Percentiles rank a stretch among this genome's conserved stretches.
Evolutionary conservation across 2,113 vertebrate species (phyloP).

Genomic region (Rhinogobius similis): DNA sequence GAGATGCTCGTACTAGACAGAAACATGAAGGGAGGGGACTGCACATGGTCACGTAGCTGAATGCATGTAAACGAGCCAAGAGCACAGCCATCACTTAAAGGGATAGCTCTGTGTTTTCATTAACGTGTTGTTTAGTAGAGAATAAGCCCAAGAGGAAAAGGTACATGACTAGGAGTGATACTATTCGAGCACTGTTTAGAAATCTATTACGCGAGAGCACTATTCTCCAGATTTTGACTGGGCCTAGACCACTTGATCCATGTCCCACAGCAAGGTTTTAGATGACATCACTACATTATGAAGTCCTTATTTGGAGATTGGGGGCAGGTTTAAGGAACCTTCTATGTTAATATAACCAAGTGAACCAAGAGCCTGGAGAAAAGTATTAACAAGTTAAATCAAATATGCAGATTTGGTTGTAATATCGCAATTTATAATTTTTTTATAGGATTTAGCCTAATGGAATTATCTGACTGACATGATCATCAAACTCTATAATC

Average conservation of each 20-base stretch:
- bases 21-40: slow-evolving; percentile 1
- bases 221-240: no score
- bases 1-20: slow-evolving; percentile 47
- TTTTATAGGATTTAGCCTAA: no score
- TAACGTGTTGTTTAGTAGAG: not conserved
- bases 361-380: no score
- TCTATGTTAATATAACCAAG: no score
- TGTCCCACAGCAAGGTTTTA: not conserved
- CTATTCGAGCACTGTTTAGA: not conserved
- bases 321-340: no score
- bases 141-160: not conserved
- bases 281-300: not conserved
- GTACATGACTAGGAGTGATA: not conserved
- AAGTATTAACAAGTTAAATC: no score
- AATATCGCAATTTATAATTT: no score
- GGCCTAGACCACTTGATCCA: not conserved
- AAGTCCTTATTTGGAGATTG: no score
- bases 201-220: not conserved
- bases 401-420: no score
- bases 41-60: slow-evolving; percentile 56
- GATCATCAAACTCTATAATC: no score
- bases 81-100: slow-evolving; percentile 5
- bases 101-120: not conserved
- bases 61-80: not conserved
- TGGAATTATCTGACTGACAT: no score